phyloP scores from a whole-genome alignment of 2,797 vertebrate genomes.

The Leontocebus nigricollis region DNA sequence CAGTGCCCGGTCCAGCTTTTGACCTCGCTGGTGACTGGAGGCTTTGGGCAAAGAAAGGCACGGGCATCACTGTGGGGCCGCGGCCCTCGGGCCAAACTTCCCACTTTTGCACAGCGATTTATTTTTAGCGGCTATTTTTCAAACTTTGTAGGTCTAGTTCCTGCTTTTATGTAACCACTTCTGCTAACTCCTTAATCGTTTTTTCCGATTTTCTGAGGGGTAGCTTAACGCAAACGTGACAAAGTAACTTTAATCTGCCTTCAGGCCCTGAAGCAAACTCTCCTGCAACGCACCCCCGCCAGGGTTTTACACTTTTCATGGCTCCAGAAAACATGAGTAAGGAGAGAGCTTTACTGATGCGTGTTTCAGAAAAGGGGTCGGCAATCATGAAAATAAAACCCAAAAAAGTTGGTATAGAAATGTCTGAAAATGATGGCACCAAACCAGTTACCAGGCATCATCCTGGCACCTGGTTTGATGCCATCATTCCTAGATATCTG shows the following conservation, averaged over 20 bases:
- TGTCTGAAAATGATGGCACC: neutral
- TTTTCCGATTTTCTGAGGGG: slow-evolving; percentile 45
- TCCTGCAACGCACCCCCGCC: no score
- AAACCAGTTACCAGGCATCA: neutral
- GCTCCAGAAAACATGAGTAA: neutral
- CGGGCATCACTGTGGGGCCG: neutral
- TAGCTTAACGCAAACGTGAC: neutral
- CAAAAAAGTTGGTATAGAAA: neutral
- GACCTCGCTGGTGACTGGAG: neutral
- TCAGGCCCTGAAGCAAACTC: neutral
- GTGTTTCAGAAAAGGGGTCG: neutral
- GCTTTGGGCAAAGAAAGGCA: slow-evolving; percentile 37
- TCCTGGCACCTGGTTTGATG: neutral
- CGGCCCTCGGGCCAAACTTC: neutral
- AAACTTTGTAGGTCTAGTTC: slow-evolving; percentile 40
- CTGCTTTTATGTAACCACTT: slow-evolving; percentile 76
- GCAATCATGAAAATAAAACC: neutral
- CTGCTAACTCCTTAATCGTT: slow-evolving; percentile 46
- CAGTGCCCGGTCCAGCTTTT: neutral
- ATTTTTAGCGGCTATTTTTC: slow-evolving; percentile 55
- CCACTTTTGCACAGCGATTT: neutral
- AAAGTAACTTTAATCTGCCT: neutral
- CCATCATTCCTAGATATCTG: neutral
- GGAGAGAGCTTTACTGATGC: neutral
- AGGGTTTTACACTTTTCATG: neutral